Evolutionary conservation across 2,888 invertebrate species (phyloP), one percentile per base, ranked within the genome.

Genomic region (Galerucella nymphaeae): DNA sequence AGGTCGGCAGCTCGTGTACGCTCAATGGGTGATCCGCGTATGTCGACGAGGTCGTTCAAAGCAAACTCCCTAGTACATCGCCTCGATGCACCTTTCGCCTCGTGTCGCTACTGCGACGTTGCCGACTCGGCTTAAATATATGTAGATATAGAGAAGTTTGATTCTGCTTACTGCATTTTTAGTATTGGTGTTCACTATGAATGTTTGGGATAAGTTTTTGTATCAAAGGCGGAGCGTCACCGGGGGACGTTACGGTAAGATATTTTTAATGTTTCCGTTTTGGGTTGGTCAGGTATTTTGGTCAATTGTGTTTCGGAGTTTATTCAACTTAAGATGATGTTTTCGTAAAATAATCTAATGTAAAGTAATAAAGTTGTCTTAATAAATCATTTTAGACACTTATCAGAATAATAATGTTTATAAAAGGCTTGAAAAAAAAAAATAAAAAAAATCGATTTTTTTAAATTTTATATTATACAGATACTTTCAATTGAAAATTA

Each of bases 1-100:
- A 74, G 87, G 85, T 72, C 71, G 64, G 59, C 20, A 84, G 88
- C 90, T 89, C 90, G 90, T 90, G 90, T 88, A 86, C 86, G 83
- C 84, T 80, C 84, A 82, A 83, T 84, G 72, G 76, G 68, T 1
- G 48, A 50, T 64, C 48, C 18, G 63, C 70, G 70, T 70, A 70
- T 70, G 70, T 87, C 85, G 86, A 86, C 80, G 78, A 85, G 70
- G 75, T 45, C 61, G 73, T 62, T 70, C 68, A 68, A 57, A 66
- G 58, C 71, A 82, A 82, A 88, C 88, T 87, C 89, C 89, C 85
- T 86, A 86, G 90, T 90, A 85, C 84, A 50, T 82, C 83, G 89
- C 90, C 90, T 89, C 90, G 87, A 75, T 80, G 79, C 89, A 88
- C 79, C 76, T 78, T 65, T 74, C 74, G 77, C 80, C 84, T 83